Evolutionary conservation across 2,113 vertebrate genomes (phyloP).

Genomic region (Myrmecobius fasciatus): DNA sequence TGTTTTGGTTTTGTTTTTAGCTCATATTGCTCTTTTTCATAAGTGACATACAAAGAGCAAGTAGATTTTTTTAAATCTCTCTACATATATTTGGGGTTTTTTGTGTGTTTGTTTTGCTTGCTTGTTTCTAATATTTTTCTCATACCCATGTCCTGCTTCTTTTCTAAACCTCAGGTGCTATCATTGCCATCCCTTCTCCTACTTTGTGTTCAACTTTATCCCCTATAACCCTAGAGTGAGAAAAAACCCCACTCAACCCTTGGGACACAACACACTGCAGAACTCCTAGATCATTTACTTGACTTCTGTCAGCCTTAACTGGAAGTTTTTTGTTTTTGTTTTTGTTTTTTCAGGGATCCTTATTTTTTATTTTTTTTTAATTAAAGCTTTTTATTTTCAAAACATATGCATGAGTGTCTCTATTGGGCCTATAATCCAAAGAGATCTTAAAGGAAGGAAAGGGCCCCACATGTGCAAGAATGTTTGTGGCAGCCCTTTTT

Average conservation of each 20-base stretch:
- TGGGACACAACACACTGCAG: neutral
- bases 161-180: neutral
- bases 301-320: neutral
- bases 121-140: neutral
- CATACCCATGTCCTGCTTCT: neutral
- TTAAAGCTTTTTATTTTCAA: too few species aligned
- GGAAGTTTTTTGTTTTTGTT: too few species aligned
- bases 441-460: too few species aligned
- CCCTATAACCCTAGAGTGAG: neutral
- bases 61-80: neutral
- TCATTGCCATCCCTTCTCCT: neutral
- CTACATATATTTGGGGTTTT: neutral
- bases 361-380: too few species aligned
- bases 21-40: neutral
- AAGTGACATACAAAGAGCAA: neutral
- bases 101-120: too few species aligned
- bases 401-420: too few species aligned
- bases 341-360: too few species aligned
- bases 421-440: too few species aligned
- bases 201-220: neutral
- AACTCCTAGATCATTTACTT: neutral
- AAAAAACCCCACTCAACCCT: neutral
- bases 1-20: neutral
- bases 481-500: too few species aligned
- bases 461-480: too few species aligned